Base-by-base conservation (phyloP, 64 coral and sea anemone species). In the Montipora sp. region DNA sequence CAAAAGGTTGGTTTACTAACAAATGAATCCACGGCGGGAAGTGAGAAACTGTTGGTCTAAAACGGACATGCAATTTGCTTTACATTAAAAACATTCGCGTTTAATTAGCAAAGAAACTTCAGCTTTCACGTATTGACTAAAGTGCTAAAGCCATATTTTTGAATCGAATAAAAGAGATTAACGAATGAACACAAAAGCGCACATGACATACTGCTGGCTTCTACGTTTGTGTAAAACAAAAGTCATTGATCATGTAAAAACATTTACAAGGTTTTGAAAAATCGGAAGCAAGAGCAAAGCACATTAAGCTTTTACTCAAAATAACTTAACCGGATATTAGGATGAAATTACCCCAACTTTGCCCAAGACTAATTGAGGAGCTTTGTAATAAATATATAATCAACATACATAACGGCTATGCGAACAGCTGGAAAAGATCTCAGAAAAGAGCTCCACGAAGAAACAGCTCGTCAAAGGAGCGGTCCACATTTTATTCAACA, bases 141-240 rank as follows among this genome's bases (percentile, higher is more conserved):
- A 78, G 81, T 91, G 90, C 70, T 69, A 71, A 81, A 78, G 90
- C 88, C 66, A 61, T 78, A 47, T 90, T 93, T 96, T 84, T 93
- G 91, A 90, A 93, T 93, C 83, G 90, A 80, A 86, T 96, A 96
- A 96, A 96, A 93, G 95, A 93, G 93, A 96, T 96, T 96, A 93
- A 6, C 51, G 74, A 90, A 86, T 67, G 95, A 83, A 90, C 88
- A 96, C 92, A 96, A 90, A 47, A 57, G 11, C 13, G 21, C 70
- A 77, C 46, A 51, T 88, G 87, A 77, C 58, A 77, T 45, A 83
- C 78, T 80, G 72, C 65, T 81, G 80, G 21, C 89, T 68, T 66
- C 24, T 48, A 48, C 75, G 51, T 59, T 74, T 88, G 48, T 57
- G 2, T 48, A 48, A 74, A 83, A 73, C 78, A 58, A 91, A 91